Base-by-base conservation (phyloP, 2,113 vertebrate genomes). In the Callipepla squamata region DNA sequence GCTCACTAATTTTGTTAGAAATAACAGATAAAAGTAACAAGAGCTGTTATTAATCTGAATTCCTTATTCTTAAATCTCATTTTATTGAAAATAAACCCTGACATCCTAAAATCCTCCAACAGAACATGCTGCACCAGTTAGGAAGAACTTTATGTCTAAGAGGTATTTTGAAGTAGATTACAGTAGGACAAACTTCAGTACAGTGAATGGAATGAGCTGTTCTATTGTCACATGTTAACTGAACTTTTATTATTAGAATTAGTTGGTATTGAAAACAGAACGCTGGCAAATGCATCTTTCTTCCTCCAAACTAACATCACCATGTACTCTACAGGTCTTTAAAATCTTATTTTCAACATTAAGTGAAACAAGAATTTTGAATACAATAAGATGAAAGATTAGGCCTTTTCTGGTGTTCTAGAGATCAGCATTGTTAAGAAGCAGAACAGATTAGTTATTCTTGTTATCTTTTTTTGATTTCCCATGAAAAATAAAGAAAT, bases 381-480 rank as follows among this genome's bases (percentile, higher is more conserved):
- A 51, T 15, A 82, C 44, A 80, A 22, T 75, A 65, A 85, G 22
- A 70, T 92, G 45, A 87, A 89, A 85, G 68, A 83, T 85, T 77
- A 74, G 42, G 30, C 1, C 9, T 22, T 36, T n/a, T 13, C 38
- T n/a, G 30, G 19, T 11, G 13, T 69, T 94, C 94, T 30, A 34
- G 55, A 59, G 28, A 87, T 77, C 51, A 75, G 72, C 58, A 88
- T 70, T 2, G 1, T 36, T 86, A 91, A 80, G 78, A 82, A 94
- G 36, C 65, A 89, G 44, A 83, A 72, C 20, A 80, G 70, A 82
- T 76, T 87, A 80, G 63, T 96, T 94, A 85, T 81, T 94, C 26
- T 48, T 62, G 12, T 94, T 96, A 83, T 77, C 79, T 85, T 83
- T 65, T 67, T 87, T 87, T 80, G 47, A 67, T 96, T 91, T 90